phyloP scores from a whole-genome alignment of 2,888 invertebrate species.

The Tryphoninae sp. region DNA sequence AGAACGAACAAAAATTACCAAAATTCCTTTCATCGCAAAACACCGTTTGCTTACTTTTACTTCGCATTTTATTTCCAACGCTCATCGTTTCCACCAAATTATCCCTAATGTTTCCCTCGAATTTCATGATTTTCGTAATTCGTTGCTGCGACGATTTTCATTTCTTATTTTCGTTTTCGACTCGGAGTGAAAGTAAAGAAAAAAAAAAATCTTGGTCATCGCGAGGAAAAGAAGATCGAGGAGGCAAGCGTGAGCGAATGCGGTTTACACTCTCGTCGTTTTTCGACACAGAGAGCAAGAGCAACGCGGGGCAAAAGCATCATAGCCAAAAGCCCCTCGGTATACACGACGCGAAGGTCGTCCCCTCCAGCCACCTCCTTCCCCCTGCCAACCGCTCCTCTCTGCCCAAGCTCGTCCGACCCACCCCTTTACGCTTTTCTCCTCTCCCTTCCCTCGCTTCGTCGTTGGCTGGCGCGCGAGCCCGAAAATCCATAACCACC shows the following conservation, averaged over 20 bases:
- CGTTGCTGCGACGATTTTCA: too few species aligned
- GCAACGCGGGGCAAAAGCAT: slow-evolving; percentile 16
- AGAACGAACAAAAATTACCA: too few species aligned
- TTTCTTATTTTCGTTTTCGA: too few species aligned
- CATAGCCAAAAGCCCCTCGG: slow-evolving; percentile 29
- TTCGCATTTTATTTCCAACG: too few species aligned
- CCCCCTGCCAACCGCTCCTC: background rate
- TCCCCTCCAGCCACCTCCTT: background rate
- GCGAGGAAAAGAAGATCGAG: background rate
- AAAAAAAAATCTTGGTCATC: too few species aligned
- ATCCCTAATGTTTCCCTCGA: too few species aligned
- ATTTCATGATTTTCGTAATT: too few species aligned
- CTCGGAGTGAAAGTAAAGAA: too few species aligned
- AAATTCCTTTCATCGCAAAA: too few species aligned
- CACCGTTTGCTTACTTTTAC: too few species aligned
- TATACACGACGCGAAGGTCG: slow-evolving; percentile 72
- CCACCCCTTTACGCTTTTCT: background rate
- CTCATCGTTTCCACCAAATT: too few species aligned
- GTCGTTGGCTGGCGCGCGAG: slow-evolving; percentile 56
- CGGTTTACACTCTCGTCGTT: slow-evolving; percentile 7
- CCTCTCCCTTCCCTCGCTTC: background rate
- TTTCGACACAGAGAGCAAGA: slow-evolving; percentile 2
- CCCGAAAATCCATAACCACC: slow-evolving; percentile 78
- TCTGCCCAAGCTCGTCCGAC: slow-evolving; percentile 2
- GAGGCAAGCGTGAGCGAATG: slow-evolving; percentile 64